A percentile compares a stretch with the other conserved stretches of the same genome.
These are phyloP conservation scores for Ochotona princeps DNA, from an alignment of 2,113 vertebrate species.

Conservation along the genomic window DNA sequence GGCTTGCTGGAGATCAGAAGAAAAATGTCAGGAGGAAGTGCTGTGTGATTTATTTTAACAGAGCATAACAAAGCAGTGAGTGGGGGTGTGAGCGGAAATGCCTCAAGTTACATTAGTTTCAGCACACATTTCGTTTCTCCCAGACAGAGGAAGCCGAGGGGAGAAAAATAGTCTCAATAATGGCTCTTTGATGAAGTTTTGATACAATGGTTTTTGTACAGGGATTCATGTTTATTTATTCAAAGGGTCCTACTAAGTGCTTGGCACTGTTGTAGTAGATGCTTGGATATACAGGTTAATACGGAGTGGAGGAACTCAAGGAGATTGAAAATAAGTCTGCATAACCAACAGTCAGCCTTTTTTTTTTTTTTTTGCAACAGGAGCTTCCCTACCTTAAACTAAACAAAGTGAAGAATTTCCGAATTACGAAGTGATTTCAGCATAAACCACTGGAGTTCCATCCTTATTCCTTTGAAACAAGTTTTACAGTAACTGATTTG, in stretches of 20 bases:
- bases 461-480: neutral
- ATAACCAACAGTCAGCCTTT: neutral
- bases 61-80: slow-evolving; percentile 31
- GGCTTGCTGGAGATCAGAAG: slow-evolving; percentile 48
- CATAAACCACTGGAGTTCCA: neutral
- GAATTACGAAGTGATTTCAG: slow-evolving; percentile 23
- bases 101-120: neutral
- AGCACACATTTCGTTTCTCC: slow-evolving; percentile 10
- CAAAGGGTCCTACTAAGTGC: neutral
- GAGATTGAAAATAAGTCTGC: neutral
- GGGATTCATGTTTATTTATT: slow-evolving; percentile 7
- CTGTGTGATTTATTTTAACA: slow-evolving; percentile 56
- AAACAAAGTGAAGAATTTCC: slow-evolving; percentile 39
- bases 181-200: slow-evolving; percentile 40
- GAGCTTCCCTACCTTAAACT: neutral
- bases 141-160: slow-evolving; percentile 9
- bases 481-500: neutral
- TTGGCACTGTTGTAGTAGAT: neutral
- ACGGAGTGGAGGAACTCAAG: no score
- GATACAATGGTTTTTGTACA: neutral
- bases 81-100: slow-evolving; percentile 12
- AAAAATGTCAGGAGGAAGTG: slow-evolving; percentile 53
- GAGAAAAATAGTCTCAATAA: neutral
- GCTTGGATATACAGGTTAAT: neutral
- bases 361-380: neutral